Conservation (phyloP, 2,113 vertebrate species). For the Mastomys natalensis region DNA sequence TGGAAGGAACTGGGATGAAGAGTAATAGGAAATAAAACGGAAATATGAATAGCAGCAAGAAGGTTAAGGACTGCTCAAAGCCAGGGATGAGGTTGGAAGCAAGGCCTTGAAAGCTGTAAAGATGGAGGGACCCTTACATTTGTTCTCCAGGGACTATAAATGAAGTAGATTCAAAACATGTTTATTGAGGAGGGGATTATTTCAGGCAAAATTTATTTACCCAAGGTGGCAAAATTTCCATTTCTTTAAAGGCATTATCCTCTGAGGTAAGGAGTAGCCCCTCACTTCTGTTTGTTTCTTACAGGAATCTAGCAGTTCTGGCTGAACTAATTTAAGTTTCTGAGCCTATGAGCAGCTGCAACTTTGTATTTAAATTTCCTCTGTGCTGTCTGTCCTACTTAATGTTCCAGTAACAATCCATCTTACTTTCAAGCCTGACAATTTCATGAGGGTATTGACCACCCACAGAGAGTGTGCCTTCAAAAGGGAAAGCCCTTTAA, state of each 20-base stretch:
- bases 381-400: slow-evolving; percentile 77
- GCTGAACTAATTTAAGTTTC: slow-evolving; percentile 77
- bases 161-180: neutral
- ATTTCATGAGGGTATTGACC: slow-evolving; percentile 77
- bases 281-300: slow-evolving; percentile 65
- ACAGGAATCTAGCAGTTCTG: slow-evolving; percentile 58
- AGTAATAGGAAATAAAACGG: neutral
- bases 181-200: neutral
- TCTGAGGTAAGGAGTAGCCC: slow-evolving; percentile 9
- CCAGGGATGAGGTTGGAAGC: neutral
- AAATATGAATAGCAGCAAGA: neutral
- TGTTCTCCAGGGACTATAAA: neutral
- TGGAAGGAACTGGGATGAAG: neutral
- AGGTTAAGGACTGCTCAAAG: too few relatives aligned
- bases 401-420: slow-evolving; percentile 81
- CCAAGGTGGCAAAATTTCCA: neutral
- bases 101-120: neutral
- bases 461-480: slow-evolving; percentile 73
- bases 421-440: slow-evolving; percentile 77
- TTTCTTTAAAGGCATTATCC: slow-evolving; percentile 42
- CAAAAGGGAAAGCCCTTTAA: slow-evolving; percentile 73
- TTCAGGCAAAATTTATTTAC: slow-evolving; percentile 13
- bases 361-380: slow-evolving; percentile 80
- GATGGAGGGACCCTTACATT: neutral
- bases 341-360: slow-evolving; percentile 72